Evolutionary conservation across 2,888 invertebrate species (phyloP).

Genomic region (Gastracanthus pulcherrimus): DNA sequence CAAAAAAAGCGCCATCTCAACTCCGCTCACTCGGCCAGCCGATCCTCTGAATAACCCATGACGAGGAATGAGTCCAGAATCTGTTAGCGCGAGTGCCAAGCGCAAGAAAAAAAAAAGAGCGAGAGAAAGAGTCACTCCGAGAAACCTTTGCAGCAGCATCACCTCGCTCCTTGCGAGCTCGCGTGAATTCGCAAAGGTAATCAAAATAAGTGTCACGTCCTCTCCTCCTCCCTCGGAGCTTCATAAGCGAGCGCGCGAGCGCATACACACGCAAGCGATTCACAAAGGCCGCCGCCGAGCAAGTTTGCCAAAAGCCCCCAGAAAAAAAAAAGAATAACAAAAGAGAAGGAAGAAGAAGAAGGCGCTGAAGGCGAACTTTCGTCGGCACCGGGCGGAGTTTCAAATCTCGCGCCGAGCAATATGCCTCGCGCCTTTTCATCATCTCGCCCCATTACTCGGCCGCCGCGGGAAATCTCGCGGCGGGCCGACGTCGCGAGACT

Average conservation of each 20-base stretch:
- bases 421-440: slow-evolving; percentile 42
- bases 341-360: background rate
- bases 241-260: background rate
- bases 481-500: background rate
- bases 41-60: too few relatives aligned
- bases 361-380: slow-evolving; percentile 23
- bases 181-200: slow-evolving; percentile 37
- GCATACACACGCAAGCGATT: too few relatives aligned
- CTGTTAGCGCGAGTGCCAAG: too few relatives aligned
- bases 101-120: background rate
- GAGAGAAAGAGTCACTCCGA: background rate
- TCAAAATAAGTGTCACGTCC: slow-evolving; percentile 40
- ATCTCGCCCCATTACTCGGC: slow-evolving; percentile 45
- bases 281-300: too few relatives aligned
- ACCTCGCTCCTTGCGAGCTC: background rate
- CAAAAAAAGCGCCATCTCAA: too few relatives aligned
- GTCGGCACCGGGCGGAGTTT: background rate
- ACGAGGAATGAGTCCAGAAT: too few relatives aligned
- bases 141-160: background rate
- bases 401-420: background rate
- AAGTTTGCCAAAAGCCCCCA: too few relatives aligned
- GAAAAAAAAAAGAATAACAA: background rate
- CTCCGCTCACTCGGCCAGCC: too few relatives aligned
- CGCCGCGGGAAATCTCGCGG: slow-evolving; percentile 25
- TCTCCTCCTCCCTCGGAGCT: background rate